A percentile compares a stretch with the other conserved stretches of the same genome.
These are phyloP conservation scores for Typhlichthys subterraneus DNA, from an alignment of 2,797 vertebrate species.

Conservation along the genomic window DNA sequence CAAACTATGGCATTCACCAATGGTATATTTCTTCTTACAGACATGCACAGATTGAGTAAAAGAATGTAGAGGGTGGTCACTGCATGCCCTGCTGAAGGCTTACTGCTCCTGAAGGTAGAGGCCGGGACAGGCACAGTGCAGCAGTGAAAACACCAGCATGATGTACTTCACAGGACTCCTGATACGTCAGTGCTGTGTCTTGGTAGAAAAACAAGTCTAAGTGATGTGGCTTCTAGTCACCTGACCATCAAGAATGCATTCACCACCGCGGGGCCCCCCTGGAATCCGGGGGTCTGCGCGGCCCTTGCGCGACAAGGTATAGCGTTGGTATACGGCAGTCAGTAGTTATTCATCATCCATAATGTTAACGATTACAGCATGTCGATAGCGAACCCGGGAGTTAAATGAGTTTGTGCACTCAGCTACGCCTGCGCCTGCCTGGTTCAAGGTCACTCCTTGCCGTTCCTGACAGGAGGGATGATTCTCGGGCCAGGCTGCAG, in stretches of 20 bases:
- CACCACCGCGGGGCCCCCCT: not conserved
- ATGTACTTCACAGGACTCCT: constrained; percentile 42
- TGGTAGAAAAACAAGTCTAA: constrained; percentile 58
- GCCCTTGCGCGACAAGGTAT: constrained; percentile 38
- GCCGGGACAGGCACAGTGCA: constrained; percentile 19
- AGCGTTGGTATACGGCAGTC: constrained; percentile 64
- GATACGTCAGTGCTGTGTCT: constrained; percentile 56
- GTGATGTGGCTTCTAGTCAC: constrained; percentile 55
- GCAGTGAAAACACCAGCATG: constrained; percentile 26
- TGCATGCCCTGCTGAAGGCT: constrained; percentile 39
- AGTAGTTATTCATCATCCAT: constrained; percentile 80
- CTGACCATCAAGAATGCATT: constrained; percentile 45
- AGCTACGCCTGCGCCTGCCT: constrained; percentile 68
- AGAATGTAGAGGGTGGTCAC: too few species aligned
- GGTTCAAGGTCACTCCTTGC: constrained; percentile 79
- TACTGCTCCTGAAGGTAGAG: constrained; percentile 30
- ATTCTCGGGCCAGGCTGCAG: constrained; percentile 63
- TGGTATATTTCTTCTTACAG: too few species aligned
- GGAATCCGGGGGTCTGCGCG: not conserved
- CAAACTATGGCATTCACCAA: too few species aligned
- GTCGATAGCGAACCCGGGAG: constrained; percentile 79
- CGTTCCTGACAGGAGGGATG: constrained; percentile 75
- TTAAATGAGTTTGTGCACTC: constrained; percentile 83
- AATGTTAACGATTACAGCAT: constrained; percentile 81
- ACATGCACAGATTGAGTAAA: too few species aligned